phyloP scores from a whole-genome alignment of 2,113 vertebrate species.

The Cyanistes caeruleus region DNA sequence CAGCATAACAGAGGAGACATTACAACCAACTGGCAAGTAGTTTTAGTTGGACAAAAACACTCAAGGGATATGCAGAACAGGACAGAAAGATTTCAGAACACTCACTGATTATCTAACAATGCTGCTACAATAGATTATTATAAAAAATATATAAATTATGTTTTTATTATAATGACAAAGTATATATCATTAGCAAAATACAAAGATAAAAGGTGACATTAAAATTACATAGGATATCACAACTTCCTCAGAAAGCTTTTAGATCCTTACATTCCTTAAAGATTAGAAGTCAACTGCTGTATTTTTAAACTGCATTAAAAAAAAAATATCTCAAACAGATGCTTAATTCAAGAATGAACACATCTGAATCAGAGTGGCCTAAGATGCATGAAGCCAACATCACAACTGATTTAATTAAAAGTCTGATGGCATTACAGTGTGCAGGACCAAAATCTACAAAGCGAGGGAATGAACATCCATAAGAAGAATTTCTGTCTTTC shows the following conservation, averaged over 20 bases:
- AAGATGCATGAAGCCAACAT: background rate
- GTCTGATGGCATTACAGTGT: background rate
- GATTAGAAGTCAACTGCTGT: background rate
- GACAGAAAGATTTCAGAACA: background rate
- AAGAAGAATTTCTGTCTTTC: background rate
- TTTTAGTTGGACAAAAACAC: background rate
- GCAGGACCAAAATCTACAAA: background rate
- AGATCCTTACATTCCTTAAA: background rate
- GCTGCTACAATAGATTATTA: background rate
- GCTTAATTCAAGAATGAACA: background rate
- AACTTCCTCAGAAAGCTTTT: background rate
- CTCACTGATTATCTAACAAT: background rate
- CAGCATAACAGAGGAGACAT: background rate
- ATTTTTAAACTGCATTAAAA: background rate
- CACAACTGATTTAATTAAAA: background rate
- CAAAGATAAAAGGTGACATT: background rate
- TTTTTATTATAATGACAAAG: background rate
- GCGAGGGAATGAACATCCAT: background rate
- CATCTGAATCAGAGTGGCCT: background rate
- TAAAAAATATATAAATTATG: background rate
- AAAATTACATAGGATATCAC: background rate
- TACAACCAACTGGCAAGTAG: background rate
- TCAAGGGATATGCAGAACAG: fast-evolving
- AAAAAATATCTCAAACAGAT: background rate
- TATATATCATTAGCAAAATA: no score